Evolutionary conservation across 2,888 invertebrate species (phyloP).

Genomic region (Priapulus caudatus): DNA sequence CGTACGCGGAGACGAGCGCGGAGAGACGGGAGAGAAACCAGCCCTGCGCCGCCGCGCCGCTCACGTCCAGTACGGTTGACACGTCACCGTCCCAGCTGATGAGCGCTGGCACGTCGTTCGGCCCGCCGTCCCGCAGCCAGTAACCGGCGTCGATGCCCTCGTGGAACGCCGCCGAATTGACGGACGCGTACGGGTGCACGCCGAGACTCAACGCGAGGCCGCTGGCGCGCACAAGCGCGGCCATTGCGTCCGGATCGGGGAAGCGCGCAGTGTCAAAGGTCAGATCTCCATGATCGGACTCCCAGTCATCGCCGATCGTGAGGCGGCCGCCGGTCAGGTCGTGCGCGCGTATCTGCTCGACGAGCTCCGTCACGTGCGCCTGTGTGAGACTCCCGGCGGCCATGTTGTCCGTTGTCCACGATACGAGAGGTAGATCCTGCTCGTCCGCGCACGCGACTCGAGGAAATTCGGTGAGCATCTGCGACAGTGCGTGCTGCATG

Average conservation of each 20-base stretch:
- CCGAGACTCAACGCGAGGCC: neutral
- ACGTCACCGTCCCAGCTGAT: neutral
- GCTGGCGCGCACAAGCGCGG: neutral
- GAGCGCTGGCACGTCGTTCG: neutral
- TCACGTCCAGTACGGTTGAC: neutral
- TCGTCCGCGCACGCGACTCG: neutral
- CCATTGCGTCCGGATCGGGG: neutral
- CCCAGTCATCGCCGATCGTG: neutral
- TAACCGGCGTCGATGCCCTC: neutral
- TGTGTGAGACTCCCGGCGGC: neutral
- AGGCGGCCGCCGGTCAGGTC: neutral
- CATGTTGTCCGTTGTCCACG: neutral
- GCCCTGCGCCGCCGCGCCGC: neutral
- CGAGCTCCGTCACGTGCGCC: neutral
- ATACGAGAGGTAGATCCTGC: neutral
- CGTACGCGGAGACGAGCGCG: neutral
- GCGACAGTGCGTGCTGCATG: neutral
- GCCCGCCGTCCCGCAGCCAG: neutral
- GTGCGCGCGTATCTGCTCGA: neutral
- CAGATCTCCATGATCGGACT: neutral
- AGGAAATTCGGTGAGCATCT: neutral
- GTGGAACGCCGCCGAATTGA: neutral
- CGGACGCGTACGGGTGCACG: neutral
- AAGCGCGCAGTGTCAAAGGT: neutral
- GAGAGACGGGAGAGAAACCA: neutral